Evolutionary conservation across 2,888 invertebrate genomes (phyloP).

Genomic region (Protonemura montana): DNA sequence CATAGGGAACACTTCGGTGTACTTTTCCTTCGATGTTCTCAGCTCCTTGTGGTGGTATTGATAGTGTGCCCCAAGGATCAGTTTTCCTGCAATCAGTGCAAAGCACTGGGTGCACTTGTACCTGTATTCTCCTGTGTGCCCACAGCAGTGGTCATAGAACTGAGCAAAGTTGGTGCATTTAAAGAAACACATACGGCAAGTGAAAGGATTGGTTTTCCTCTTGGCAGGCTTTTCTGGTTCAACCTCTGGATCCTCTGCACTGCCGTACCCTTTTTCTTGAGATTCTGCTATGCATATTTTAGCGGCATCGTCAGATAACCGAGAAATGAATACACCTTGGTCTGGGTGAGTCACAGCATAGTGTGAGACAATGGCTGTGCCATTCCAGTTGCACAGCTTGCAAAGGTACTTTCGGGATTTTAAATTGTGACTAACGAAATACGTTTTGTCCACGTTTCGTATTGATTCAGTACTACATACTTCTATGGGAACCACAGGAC

Average conservation of each 20-base stretch:
- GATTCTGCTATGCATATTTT: slow-evolving; percentile 66
- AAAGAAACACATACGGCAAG: slow-evolving; percentile 49
- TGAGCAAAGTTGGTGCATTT: slow-evolving; percentile 44
- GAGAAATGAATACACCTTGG: slow-evolving; percentile 70
- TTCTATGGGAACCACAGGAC: background rate
- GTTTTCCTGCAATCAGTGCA: slow-evolving; percentile 45
- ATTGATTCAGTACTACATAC: too few relatives aligned
- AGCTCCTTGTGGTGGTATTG: slow-evolving; percentile 44
- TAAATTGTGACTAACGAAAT: background rate
- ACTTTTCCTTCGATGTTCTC: slow-evolving; percentile 20
- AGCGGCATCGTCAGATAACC: slow-evolving; percentile 65
- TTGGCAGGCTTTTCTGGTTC: background rate
- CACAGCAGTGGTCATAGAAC: slow-evolving; percentile 77
- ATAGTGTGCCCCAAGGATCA: slow-evolving; percentile 48
- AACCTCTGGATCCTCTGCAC: slow-evolving; percentile 36
- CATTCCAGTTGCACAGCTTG: slow-evolving; percentile 67
- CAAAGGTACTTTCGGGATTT: slow-evolving; percentile 61
- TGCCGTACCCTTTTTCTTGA: slow-evolving; percentile 54
- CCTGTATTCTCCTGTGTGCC: slow-evolving; percentile 81
- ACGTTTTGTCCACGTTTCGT: slow-evolving; percentile 15
- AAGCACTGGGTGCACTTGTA: slow-evolving; percentile 70
- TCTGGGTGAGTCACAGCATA: slow-evolving; percentile 71
- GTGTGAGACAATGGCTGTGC: slow-evolving; percentile 71
- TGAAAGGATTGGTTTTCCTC: slow-evolving; percentile 42
- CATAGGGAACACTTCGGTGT: slow-evolving; percentile 53